Base-by-base conservation (phyloP, 2,888 invertebrate genomes). In the Agrochola lychnidis region DNA sequence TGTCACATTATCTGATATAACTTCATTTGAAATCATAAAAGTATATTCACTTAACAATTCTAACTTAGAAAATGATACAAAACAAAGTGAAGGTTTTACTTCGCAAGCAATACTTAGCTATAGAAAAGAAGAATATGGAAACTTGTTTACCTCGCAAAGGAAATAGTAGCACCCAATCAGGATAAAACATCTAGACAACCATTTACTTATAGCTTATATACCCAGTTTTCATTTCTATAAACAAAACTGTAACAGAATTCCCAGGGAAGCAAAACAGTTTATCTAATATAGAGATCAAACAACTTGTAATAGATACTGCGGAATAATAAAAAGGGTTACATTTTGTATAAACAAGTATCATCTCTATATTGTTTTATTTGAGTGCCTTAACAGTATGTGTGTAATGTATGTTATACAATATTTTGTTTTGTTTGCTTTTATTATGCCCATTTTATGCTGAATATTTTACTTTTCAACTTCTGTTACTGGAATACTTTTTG, bases 201-300 rank as follows among this genome's bases (percentile, higher is more conserved):
- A 59, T 73, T 83, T 79, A 67, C 48, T 61, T 64, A 69, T 45
- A 56, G 42, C n/a, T 59, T 66, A 61, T 76, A 40, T 45, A 51
- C 6, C 56, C n/a, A 51, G 42, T 74, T 82, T 63, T 68, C 59
- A 73, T 76, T 84, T 73, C 70, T 59, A 71, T 76, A 73, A 72
- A 68, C 56, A 73, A 70, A 64, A 75, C 30, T 30, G 36, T 61
- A 48, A 61, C 63, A 19, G 51, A 36, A 70, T 72, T 76, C 59
- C 36, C 59, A 61, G 40, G 40, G 48, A 84, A 67, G 36, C 70
- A 48, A 75, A 73, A 79, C 72, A 63, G 62, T 76, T 81, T 73
- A 73, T 84, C 81, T 73, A 30, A 70, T 79, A 70, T 36, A 72
- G 56, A 72, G 70, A 82, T 84, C 81, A 84, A 84, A 73, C 69